phyloP scores from a whole-genome alignment of 2,113 vertebrate species.

The Acrocephalus kingi region DNA sequence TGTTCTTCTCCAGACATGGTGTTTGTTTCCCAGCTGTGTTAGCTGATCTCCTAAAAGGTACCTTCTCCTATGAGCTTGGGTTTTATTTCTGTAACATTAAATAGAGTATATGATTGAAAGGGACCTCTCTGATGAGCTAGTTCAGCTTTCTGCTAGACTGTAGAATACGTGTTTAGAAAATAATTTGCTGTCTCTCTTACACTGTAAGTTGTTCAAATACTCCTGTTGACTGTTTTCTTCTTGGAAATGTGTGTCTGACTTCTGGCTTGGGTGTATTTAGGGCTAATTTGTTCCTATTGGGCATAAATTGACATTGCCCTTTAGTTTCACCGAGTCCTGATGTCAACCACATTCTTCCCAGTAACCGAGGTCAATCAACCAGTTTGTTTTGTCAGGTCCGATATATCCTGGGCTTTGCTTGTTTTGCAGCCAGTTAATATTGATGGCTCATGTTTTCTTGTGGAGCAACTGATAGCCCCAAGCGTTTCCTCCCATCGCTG shows the following conservation, averaged over 20 bases:
- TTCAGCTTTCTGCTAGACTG: neutral
- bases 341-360: neutral
- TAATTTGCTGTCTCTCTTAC: neutral
- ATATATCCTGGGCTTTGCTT: neutral
- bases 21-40: neutral
- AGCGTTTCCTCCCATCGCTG: fast-evolving
- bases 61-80: neutral
- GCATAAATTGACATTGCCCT: neutral
- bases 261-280: neutral
- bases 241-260: neutral
- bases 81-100: neutral
- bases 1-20: neutral
- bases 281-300: neutral
- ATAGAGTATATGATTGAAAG: neutral
- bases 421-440: neutral
- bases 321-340: neutral
- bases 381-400: neutral
- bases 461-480: neutral
- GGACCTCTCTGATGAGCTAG: neutral
- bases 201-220: neutral
- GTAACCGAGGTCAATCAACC: neutral
- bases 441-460: neutral
- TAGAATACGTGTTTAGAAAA: neutral
- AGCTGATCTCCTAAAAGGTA: neutral
- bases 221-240: neutral